phyloP scores from a whole-genome alignment of 2,888 invertebrate genomes.

The Nysson spinosus region DNA sequence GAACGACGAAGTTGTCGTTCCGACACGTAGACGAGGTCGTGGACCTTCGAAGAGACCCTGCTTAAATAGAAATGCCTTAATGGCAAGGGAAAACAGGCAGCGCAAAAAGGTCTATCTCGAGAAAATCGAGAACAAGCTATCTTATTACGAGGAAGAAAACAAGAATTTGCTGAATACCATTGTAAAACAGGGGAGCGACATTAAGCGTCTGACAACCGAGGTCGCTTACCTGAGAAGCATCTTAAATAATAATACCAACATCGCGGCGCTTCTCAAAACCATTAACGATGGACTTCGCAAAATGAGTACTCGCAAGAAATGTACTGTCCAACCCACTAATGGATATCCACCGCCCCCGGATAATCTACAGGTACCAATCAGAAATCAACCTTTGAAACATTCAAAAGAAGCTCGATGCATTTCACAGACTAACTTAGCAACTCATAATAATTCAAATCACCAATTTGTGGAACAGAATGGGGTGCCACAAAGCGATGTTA shows the following conservation, averaged over 20 bases:
- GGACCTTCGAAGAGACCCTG: conserved; percentile 75
- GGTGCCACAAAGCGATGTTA: no score
- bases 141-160: conserved; percentile 77
- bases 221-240: conserved; percentile 80
- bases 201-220: conserved; percentile 79
- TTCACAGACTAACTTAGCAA: no score
- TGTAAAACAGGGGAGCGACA: conserved; percentile 77
- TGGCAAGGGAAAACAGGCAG: conserved; percentile 82
- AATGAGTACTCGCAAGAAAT: conserved; percentile 22
- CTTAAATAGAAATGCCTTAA: conserved; percentile 80
- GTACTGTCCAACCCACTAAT: background rate
- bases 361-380: no score
- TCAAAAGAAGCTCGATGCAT: no score
- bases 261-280: conserved; percentile 78
- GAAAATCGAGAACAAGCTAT: conserved; percentile 79
- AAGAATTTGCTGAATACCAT: conserved; percentile 78
- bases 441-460: no score
- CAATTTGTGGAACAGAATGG: no score
- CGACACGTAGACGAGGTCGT: conserved; percentile 55
- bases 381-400: no score
- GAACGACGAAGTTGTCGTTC: conserved; percentile 7
- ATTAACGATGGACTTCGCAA: conserved; percentile 70
- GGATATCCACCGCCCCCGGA: no score
- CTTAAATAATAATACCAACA: conserved; percentile 79
- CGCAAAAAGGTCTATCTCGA: conserved; percentile 82